Base-by-base conservation (phyloP, 2,113 vertebrate species). In the Asarcornis scutulata region DNA sequence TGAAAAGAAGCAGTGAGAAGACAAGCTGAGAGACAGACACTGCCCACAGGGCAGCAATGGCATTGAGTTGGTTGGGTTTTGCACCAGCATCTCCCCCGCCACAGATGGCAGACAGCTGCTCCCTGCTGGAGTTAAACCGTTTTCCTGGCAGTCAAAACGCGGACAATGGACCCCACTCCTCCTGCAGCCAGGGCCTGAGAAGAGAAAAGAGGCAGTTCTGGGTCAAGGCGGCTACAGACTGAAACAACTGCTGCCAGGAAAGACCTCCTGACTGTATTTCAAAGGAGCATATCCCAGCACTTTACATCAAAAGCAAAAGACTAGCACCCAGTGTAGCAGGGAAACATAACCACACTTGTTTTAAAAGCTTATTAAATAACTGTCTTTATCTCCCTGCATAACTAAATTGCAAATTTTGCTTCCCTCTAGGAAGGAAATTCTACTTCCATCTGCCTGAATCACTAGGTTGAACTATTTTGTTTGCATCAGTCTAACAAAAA, bases 71-170 rank as follows among this genome's bases (percentile, higher is more conserved):
- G 91, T 97, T 96, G 84, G 96, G 92, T 96, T 96, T 87, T 92
- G 97, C 77, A 97, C 94, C 98, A 97, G 97, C 93, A 64, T 69
- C 93, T 97, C 96, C 88, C 94, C 90, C 46, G 44, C 83, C 9
- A 2, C 5, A 62, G 78, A 38, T 53, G 66, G 90, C 86, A 52
- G 86, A 46, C 26, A 79, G 82, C 93, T 93, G 40, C 94, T 78
- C 52, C 27, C 89, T 21, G 94, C 93, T 52, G 96, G 71, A 78
- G 67, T 97, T 98, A 99, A 94, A 99, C 99, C 0, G 99, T 99
- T 97, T 99, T 99, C 96, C 99, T 98, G 38, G 99, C 99, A 12
- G 99, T 99, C 96, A 99, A 97, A 48, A 99, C 99, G 3, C 99
- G 98, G 50, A 99, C 99, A 11, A 99, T 99, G 96, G 99, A 99